Evolutionary conservation across 2,113 vertebrate genomes (phyloP).

Genomic region (Pterocles burchelli): DNA sequence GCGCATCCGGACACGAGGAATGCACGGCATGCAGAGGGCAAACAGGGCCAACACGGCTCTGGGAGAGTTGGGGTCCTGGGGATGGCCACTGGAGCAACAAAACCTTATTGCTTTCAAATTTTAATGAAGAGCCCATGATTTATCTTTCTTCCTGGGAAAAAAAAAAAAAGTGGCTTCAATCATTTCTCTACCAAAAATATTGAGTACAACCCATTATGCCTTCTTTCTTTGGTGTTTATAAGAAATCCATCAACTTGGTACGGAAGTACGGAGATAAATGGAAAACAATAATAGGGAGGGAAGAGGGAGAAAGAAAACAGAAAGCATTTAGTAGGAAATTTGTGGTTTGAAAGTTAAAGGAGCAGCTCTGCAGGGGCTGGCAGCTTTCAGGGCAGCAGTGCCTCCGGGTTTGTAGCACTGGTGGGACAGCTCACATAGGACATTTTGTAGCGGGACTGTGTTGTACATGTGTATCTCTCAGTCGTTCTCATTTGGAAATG

Average conservation of each 20-base stretch:
- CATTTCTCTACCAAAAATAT: neutral
- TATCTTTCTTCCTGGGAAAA: neutral
- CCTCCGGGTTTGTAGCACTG: neutral
- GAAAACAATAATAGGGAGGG: neutral
- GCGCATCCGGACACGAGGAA: slow-evolving; percentile 23
- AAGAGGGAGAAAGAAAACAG: neutral
- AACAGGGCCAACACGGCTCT: neutral
- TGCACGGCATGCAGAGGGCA: neutral
- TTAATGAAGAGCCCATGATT: neutral
- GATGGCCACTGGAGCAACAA: neutral
- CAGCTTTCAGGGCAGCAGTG: neutral
- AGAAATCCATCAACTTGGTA: neutral
- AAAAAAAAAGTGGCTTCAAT: neutral
- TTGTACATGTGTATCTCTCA: neutral
- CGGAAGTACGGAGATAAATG: neutral
- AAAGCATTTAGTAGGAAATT: neutral
- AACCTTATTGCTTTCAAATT: neutral
- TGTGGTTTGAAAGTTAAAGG: neutral
- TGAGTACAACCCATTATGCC: neutral
- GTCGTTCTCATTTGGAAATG: neutral
- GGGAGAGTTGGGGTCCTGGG: neutral
- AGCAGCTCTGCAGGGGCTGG: neutral
- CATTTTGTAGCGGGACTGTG: neutral
- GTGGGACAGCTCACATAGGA: neutral
- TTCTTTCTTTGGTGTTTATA: neutral